phyloP scores from a whole-genome alignment of 2,797 vertebrate species.

The Mycteria americana region DNA sequence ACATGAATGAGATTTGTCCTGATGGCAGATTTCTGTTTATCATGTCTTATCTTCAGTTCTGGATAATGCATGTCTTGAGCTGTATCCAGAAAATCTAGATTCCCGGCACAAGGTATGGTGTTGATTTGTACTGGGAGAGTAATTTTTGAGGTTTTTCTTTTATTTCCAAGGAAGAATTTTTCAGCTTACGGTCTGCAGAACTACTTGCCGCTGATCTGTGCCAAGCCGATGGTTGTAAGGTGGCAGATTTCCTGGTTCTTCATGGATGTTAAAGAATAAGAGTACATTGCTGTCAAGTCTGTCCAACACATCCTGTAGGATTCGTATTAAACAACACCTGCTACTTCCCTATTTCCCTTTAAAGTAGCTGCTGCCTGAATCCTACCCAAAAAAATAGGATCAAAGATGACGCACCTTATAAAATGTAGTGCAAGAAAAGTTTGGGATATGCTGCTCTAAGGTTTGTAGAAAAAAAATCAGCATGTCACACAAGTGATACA shows the following conservation, averaged over 20 bases:
- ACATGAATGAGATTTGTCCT: not conserved
- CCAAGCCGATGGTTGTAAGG: fast-evolving
- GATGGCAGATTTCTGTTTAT: not conserved
- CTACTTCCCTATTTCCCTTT: not conserved
- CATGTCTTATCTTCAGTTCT: not conserved
- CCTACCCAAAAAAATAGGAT: not conserved
- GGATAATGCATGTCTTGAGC: not conserved
- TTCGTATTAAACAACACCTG: not conserved
- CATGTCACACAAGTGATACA: not conserved
- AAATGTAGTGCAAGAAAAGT: not conserved
- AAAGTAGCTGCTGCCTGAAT: not conserved
- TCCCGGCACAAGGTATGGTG: not conserved
- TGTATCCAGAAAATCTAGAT: not conserved
- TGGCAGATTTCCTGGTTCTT: not conserved
- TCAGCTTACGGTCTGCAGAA: not conserved
- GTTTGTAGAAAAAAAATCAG: not conserved
- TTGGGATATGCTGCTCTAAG: not conserved
- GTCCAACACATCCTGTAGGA: not conserved
- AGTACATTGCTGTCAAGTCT: not conserved
- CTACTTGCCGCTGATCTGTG: not conserved
- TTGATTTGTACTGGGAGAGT: not conserved
- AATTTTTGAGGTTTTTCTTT: not conserved
- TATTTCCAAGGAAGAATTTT: not conserved
- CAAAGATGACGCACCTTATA: not conserved
- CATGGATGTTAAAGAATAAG: not conserved